Base-by-base conservation (phyloP, 2,797 vertebrate genomes). In the Percopsis omiscomaycus region DNA sequence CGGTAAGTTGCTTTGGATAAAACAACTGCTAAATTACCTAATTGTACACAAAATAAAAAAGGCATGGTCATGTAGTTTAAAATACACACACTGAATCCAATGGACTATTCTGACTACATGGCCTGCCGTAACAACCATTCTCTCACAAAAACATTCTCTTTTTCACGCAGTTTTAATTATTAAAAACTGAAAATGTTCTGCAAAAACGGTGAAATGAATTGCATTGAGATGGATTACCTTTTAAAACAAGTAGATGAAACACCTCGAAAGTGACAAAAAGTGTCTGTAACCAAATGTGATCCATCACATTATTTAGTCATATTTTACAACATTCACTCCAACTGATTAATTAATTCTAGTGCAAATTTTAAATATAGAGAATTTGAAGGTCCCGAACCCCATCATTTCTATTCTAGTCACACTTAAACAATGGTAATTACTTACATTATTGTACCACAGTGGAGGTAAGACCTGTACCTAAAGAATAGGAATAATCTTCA, bases 1-100 rank as follows among this genome's bases (percentile, higher is more conserved):
- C 68, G 9, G 6, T 37, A 37, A 37, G 32, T 37, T 5, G 32
- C 9, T 37, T 37, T 37, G 32, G 32, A 37, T 37, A 37, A 8
- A 37, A 37, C 6, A 8, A 5, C 32, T 37, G 32, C 5, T 37
- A 37, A 37, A 37, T 37, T 37, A 37, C 32, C 32, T 37, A 37
- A 37, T 37, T 5, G 32, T 37, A 37, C 32, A 37, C 32, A 2
- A 37, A 37, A 37, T 37, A 37, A 66, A 68, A 68, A 79, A 81
- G 71, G 73, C 69, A 68, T 69, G 14, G 1, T 68, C 49, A 68
- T 50, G 55, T 54, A 56, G 9, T 55, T 30, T 56, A 63, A 76
- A 59, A 51, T 13, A n/a, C 64, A 51, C 80, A 71, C 79, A 62
- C 54, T 51, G 74, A 54, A 66, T 73, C 52, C 71, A 69, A 55